Base-by-base conservation (phyloP, 2,113 vertebrate species). In the Brachirus orientalis region DNA sequence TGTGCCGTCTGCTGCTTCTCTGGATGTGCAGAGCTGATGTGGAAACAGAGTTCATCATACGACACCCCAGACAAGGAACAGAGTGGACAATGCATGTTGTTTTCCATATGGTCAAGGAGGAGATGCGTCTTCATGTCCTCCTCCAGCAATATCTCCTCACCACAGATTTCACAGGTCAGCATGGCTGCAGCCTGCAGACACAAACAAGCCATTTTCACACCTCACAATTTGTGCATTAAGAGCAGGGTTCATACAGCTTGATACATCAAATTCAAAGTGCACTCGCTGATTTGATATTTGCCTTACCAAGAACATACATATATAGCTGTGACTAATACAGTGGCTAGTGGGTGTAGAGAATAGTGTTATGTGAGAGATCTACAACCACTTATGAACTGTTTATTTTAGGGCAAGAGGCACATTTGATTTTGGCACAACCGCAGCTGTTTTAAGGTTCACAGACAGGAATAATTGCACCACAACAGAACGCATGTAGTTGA, bases 101-200 rank as follows among this genome's bases (percentile, higher is more conserved):
- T 86, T 73, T 93, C 93, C 77, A 86, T 61, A 73, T 93, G 95
- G 36, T 73, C 79, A 12, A 92, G 69, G 2, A 92, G 75, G 17
- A 91, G 75, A 11, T 94, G 91, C 6, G 92, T 85, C 85, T 85
- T 93, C 92, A 89, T 89, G 54, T 92, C 95, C 18, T 87, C 71
- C 61, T 94, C 94, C 14, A 93, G 82, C 9, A 82, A 1, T 0
- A 94, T 69, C 50, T 90, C 91, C 79, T 93, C 90, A 8, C 94
- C 92, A 67, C 95, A 96, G 64, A 91, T 92, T 1, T 92, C 94
- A 82, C 95, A 95, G 14, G 89, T 89, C 50, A 92, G 66, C 95
- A 95, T 95, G 58, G n/a, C 68, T 35, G 72, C 20, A n/a, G 35
- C 51, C 79, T 79, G 44, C 1, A 11, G 1, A 58, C 16, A 75